Base-by-base conservation (phyloP, 2,888 invertebrate species). In the Drosophila anomalata region DNA sequence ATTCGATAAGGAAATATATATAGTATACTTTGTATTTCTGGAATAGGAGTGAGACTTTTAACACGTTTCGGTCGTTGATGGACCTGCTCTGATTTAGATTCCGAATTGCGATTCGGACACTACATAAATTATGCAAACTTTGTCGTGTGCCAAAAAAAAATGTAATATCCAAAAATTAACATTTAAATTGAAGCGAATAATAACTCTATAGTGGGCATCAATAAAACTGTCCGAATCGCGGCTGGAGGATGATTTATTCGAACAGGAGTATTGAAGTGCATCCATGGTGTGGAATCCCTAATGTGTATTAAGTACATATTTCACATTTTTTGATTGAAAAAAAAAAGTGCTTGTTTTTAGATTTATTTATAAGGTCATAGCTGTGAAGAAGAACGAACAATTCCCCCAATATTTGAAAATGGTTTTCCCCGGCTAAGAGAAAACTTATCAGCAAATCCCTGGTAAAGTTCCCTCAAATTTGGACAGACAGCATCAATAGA, bases 61-160 rank as follows among this genome's bases (percentile, higher is more conserved):
- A 26, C 74, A 69, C 73, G 77, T 75, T 56, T 53, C 31, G 44
- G 31, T 53, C 47, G 63, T 58, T 65, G 65, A 51, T 71, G 57
- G 54, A 54, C 42, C 20, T 79, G 88, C 78, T 78, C 75, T 73
- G 76, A 79, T 84, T 84, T 73, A 22, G 48, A 47, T 86, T 75
- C 29, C n/a, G 52, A 78, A 73, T 46, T 31, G 36, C 29, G 55
- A 61, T 61, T 53, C 53, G 36, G 51, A 41, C 52, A 26, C 53
- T 47, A 67, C 74, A 79, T 78, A 78, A 85, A 69, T 69, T 75
- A 82, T 79, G 78, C 88, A 70, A 54, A 75, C 67, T 82, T 78
- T 87, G 83, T 82, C 88, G 87, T 85, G 88, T 87, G 83, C 86
- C 88, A 79, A 81, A 80, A 68, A 68, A 29, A 42, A 41, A 53